A percentile compares a stretch with the other conserved stretches of the same genome.
phyloP scores from a whole-genome alignment of 2,888 invertebrate species.

The Notodonta ziczac region DNA sequence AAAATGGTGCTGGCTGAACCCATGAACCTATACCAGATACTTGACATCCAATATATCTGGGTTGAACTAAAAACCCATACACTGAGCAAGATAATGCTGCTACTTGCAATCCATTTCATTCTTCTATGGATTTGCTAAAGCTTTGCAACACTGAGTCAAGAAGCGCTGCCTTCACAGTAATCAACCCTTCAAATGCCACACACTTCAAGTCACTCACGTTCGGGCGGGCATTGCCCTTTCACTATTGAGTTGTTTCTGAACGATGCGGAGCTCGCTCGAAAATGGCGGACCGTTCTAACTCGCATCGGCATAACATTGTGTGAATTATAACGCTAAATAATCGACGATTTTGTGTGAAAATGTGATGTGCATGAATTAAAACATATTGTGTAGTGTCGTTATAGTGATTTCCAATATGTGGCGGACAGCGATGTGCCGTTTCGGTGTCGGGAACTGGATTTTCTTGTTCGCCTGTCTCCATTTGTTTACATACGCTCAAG shows the following conservation, averaged over 20 bases:
- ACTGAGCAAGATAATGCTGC: no score
- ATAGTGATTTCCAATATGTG: constrained; percentile 73
- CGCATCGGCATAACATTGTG: constrained; percentile 45
- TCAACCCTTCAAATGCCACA: constrained; percentile 28
- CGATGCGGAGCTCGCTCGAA: constrained; percentile 66
- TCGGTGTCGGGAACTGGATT: constrained; percentile 79
- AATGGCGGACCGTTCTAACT: constrained; percentile 69
- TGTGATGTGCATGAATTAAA: constrained; percentile 83
- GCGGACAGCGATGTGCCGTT: constrained; percentile 78
- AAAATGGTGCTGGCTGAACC: no score
- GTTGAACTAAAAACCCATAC: no score
- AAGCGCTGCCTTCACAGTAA: constrained; percentile 42
- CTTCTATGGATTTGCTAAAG: no score
- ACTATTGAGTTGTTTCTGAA: constrained; percentile 76
- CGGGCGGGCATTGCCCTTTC: constrained; percentile 82
- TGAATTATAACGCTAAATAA: constrained; percentile 55
- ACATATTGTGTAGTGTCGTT: constrained; percentile 68
- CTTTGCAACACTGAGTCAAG: no score
- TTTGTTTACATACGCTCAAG: constrained; percentile 84
- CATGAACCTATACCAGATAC: no score
- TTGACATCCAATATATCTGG: no score
- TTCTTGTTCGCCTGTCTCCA: constrained; percentile 74
- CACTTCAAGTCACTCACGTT: constrained; percentile 54
- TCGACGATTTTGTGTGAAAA: constrained; percentile 76
- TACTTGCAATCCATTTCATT: no score